Conservation (phyloP, 2,888 invertebrate genomes). For the Metopia argyrocephala region DNA sequence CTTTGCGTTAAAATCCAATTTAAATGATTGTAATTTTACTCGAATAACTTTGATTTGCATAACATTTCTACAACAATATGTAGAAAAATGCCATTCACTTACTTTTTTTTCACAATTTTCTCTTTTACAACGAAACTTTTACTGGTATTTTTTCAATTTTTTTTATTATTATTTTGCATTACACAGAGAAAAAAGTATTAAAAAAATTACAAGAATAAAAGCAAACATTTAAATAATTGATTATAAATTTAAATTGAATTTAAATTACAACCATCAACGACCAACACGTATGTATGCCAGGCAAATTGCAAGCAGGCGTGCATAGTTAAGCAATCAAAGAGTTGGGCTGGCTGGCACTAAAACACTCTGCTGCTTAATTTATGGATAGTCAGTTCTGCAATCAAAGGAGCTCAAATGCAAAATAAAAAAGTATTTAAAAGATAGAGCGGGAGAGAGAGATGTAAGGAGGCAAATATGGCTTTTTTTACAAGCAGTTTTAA, state of each 20-base stretch:
- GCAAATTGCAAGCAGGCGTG: not conserved
- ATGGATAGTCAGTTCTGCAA: conserved; percentile 31
- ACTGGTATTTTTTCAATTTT: conserved; percentile 24
- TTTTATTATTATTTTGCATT: conserved; percentile 32
- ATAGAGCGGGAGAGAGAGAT: not conserved
- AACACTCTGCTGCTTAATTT: conserved; percentile 36
- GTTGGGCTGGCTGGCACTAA: not conserved
- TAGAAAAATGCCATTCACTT: not conserved
- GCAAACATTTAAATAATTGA: conserved; percentile 63
- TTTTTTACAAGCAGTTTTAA: conserved; percentile 15
- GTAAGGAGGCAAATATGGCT: no score
- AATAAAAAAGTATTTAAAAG: not conserved
- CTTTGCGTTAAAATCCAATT: no score
- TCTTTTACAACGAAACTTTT: conserved; percentile 14
- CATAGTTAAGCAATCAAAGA: no score
- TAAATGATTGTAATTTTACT: not conserved
- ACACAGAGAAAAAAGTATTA: conserved; percentile 5
- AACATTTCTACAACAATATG: not conserved
- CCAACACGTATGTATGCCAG: conserved; percentile 22
- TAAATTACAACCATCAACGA: conserved; percentile 60
- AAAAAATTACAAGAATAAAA: conserved; percentile 13
- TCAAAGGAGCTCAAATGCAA: conserved; percentile 28
- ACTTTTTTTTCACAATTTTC: not conserved
- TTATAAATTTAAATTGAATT: conserved; percentile 65
- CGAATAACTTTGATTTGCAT: not conserved